phyloP scores from a whole-genome alignment of 2,797 vertebrate species.

The Crocidura indochinensis region DNA sequence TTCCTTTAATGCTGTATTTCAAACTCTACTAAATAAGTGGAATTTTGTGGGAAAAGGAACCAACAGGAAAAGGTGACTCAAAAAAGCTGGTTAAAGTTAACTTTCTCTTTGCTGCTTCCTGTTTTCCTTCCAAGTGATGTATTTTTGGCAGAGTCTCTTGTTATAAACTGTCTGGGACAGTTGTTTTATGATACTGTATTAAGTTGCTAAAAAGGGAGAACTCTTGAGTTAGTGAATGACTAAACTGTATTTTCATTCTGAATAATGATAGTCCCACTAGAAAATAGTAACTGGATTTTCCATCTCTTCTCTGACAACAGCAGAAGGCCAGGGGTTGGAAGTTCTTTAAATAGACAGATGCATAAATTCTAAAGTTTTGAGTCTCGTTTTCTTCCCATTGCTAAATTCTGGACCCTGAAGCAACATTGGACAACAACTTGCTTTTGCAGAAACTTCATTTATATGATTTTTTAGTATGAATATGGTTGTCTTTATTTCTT shows the following conservation, averaged over 20 bases:
- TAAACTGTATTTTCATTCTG: slow-evolving; percentile 79
- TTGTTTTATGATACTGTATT: slow-evolving; percentile 79
- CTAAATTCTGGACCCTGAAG: background rate
- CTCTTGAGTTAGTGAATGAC: slow-evolving; percentile 80
- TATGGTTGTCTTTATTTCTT: slow-evolving; percentile 16
- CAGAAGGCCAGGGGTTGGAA: background rate
- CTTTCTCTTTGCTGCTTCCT: slow-evolving; percentile 79
- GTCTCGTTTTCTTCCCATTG: slow-evolving; percentile 59
- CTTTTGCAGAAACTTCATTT: slow-evolving; percentile 48
- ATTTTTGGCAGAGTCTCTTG: slow-evolving; percentile 80
- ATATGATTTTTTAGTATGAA: background rate
- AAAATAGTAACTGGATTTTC: slow-evolving; percentile 74
- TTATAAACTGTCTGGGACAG: slow-evolving; percentile 80
- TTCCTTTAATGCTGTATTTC: background rate
- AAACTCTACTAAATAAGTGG: slow-evolving; percentile 29
- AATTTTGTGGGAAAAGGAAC: slow-evolving; percentile 62
- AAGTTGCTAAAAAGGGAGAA: slow-evolving; percentile 83
- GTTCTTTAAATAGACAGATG: slow-evolving; percentile 74
- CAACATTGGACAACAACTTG: slow-evolving; percentile 30
- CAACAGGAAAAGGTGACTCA: slow-evolving; percentile 83
- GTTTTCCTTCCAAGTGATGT: slow-evolving; percentile 78
- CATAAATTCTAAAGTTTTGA: slow-evolving; percentile 43
- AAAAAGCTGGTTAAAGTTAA: slow-evolving; percentile 75
- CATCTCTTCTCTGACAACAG: slow-evolving; percentile 67
- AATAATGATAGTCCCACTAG: slow-evolving; percentile 82